A percentile compares a stretch with the other conserved stretches of the same genome.
These are phyloP conservation scores for Orestias chungarensis DNA, from an alignment of 2,797 vertebrate genomes.

Conservation along the genomic window DNA sequence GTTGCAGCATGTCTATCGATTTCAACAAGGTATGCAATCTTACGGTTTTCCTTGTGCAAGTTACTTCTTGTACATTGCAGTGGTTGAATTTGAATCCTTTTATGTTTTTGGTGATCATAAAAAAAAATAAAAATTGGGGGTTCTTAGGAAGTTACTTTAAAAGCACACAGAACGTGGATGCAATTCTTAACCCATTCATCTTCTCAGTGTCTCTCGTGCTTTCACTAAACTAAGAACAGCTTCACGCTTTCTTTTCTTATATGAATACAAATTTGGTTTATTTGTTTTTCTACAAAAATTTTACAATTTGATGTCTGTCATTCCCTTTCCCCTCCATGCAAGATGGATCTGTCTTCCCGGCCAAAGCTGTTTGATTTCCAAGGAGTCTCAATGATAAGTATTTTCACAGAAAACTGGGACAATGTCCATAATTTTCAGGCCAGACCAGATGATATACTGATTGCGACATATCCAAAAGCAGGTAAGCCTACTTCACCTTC, in stretches of 20 bases:
- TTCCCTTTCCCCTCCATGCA: background rate
- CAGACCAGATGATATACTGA: conserved; percentile 74
- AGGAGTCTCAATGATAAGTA: conserved; percentile 63
- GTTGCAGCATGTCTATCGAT: background rate
- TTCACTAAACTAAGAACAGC: background rate
- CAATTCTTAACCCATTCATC: background rate
- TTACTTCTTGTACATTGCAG: background rate
- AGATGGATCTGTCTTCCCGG: conserved; percentile 14
- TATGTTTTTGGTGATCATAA: background rate
- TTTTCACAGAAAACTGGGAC: conserved; percentile 72
- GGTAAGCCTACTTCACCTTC: conserved; percentile 39
- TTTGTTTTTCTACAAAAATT: background rate
- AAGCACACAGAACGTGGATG: background rate
- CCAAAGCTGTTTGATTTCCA: conserved; percentile 56
- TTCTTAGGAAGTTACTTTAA: background rate
- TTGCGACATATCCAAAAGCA: conserved; percentile 76
- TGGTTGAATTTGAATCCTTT: background rate
- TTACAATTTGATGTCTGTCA: fast-evolving
- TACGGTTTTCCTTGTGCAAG: background rate
- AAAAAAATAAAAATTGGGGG: background rate
- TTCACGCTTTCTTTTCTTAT: background rate
- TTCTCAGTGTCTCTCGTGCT: background rate
- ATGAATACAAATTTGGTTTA: background rate
- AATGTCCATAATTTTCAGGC: conserved; percentile 71
- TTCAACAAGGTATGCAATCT: conserved; percentile 20